Evolutionary conservation across 2,797 vertebrate species (phyloP), one percentile per base, ranked within the genome.

Genomic region (Sphenopsis melanotis): DNA sequence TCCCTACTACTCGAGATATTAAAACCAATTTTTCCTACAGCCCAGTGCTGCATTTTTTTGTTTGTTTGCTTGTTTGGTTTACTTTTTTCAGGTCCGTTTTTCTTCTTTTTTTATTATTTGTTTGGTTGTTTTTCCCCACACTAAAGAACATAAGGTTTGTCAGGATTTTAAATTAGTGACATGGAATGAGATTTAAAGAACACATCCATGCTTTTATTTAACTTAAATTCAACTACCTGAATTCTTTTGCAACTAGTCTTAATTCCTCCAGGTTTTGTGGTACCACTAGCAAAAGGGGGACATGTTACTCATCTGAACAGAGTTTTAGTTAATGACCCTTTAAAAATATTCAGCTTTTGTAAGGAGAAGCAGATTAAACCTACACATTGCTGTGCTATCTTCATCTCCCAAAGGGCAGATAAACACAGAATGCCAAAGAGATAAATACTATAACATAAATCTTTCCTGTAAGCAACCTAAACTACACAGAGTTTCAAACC

Each of bases 131-230:
- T 47, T 30, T 9, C 22, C 16, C 9, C 6, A 14, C 10, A 32
- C 9, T 7, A 11, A 27, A 30, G 46, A 68, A 7, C 0, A 1
- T 36, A 72, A 64, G 2, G 5, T 41, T 79, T 49, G 1, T 9
- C 15, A 64, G 18, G 15, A n/a, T 64, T 55, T 77, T 26, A 68
- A 64, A 30, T 66, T 60, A 60, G 24, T 49, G 30, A 39, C 12
- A 34, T 8, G 60, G 24, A 55, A 50, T 41, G 29, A 74, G 13
- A 63, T 47, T 65, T 50, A 70, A 49, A 68, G n/a, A 26, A 41
- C 10, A 37, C 5, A 34, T 34, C 3, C 21, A 19, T 53, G 17
- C 2, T 72, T 85, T 39, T 30, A 21, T 63, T 78, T 63, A n/a
- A 65, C 10, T 72, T 46, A 47, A 64, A 24, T 57, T 64, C 20